phyloP scores from a whole-genome alignment of 2,888 invertebrate species.

The Ophioninae sp. region DNA sequence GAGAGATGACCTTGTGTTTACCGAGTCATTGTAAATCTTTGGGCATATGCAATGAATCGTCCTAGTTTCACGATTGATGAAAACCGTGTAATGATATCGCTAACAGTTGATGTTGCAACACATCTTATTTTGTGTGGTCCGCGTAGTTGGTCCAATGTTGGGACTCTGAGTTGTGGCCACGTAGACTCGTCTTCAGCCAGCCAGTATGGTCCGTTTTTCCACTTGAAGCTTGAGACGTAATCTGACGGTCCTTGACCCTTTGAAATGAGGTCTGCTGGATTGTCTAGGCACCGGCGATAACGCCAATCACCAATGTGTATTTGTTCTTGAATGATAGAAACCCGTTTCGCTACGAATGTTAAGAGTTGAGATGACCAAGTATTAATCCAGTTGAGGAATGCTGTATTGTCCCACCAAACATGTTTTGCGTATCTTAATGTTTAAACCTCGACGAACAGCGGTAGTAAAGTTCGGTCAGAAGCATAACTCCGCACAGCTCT shows the following conservation, averaged over 20 bases:
- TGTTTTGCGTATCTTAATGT: not conserved
- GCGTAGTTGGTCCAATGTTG: not conserved
- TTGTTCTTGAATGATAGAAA: conserved; percentile 45
- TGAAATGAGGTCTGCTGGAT: conserved; percentile 64
- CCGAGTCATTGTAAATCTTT: conserved; percentile 2
- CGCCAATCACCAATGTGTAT: conserved; percentile 47
- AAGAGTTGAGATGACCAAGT: conserved; percentile 43
- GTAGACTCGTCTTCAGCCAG: conserved; percentile 8
- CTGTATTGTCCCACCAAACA: conserved; percentile 54
- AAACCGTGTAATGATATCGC: conserved; percentile 3
- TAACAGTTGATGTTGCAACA: not conserved
- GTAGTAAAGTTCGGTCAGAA: not conserved
- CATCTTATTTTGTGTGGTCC: not conserved
- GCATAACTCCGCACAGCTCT: conserved; percentile 34
- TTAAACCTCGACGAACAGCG: not conserved
- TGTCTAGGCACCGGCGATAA: conserved; percentile 54
- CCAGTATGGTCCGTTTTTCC: conserved; percentile 49
- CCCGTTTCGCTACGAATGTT: conserved; percentile 58
- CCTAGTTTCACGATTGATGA: conserved; percentile 16
- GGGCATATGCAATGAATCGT: conserved; percentile 5
- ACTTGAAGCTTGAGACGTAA: conserved; percentile 2
- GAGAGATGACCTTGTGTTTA: not conserved
- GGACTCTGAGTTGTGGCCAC: conserved; percentile 20
- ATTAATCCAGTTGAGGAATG: conserved; percentile 53
- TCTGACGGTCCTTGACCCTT: conserved; percentile 47